Evolutionary conservation across 1,140 invertebrate species (phyloP).

Genomic region (Zaprionus taronus): DNA sequence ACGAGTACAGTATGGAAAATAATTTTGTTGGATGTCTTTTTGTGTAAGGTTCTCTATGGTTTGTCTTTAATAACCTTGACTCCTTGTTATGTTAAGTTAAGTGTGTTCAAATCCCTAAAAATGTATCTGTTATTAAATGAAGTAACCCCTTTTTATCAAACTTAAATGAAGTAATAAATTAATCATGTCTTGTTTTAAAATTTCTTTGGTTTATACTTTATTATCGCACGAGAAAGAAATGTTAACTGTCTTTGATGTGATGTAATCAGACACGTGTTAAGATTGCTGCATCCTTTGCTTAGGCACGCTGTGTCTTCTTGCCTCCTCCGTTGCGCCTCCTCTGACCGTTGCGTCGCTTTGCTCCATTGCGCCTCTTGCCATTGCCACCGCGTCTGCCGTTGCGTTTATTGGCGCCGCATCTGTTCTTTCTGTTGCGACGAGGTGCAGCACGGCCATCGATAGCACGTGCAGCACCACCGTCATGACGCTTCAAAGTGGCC

Average conservation of each 20-base stretch:
- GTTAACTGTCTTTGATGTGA: not conserved
- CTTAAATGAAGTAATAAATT: not conserved
- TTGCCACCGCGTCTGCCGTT: conserved; percentile 34
- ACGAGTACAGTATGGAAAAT: not conserved
- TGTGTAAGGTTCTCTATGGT: no score
- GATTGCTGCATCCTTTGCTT: not conserved
- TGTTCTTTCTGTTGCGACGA: conserved; percentile 10
- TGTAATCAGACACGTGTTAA: not conserved
- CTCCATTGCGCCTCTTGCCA: conserved; percentile 3
- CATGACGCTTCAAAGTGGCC: not conserved
- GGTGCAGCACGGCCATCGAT: not conserved
- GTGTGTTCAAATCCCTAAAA: no score
- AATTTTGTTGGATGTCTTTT: not conserved
- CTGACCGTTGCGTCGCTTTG: conserved; percentile 11
- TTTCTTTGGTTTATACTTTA: not conserved
- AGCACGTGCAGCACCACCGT: conserved; percentile 8
- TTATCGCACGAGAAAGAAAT: not conserved
- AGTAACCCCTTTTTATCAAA: no score
- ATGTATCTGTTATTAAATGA: no score
- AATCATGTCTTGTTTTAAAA: not conserved
- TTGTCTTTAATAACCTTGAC: not conserved
- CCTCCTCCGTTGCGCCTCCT: conserved; percentile 24
- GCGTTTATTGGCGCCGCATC: conserved; percentile 24
- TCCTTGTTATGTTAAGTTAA: no score
- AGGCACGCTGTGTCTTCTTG: not conserved